These are phyloP conservation scores for Aphaenogaster ashmeadi DNA, from an alignment of 1,140 invertebrate species.

Conservation along the genomic window DNA sequence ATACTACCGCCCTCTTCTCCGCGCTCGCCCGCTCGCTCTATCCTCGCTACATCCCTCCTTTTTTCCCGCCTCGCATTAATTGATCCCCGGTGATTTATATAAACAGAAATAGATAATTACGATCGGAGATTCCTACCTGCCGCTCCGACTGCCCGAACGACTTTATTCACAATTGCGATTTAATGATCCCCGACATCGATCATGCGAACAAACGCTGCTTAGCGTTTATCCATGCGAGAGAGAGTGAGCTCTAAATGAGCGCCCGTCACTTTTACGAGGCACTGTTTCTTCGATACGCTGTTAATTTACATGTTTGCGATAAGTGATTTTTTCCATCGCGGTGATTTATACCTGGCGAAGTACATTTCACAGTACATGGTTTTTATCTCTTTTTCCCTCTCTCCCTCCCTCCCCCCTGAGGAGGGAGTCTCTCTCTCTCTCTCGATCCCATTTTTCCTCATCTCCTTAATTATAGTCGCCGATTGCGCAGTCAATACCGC, in stretches of 20 bases:
- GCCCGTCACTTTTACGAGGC: slow-evolving; percentile 22
- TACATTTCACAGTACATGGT: not conserved
- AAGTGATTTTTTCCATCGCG: slow-evolving; percentile 36
- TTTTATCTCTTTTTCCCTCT: not conserved
- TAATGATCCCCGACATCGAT: slow-evolving; percentile 55
- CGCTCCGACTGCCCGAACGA: not conserved
- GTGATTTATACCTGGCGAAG: slow-evolving; percentile 39
- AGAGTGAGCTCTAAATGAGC: slow-evolving; percentile 7
- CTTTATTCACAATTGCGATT: slow-evolving; percentile 57
- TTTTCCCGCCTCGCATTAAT: slow-evolving; percentile 59
- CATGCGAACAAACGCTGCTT: slow-evolving; percentile 34
- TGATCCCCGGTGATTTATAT: slow-evolving; percentile 72
- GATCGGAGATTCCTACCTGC: slow-evolving; percentile 27
- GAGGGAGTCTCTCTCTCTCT: not conserved
- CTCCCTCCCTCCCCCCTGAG: not conserved
- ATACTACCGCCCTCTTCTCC: slow-evolving; percentile 33
- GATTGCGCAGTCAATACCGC: slow-evolving; percentile 28
- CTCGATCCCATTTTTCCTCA: slow-evolving; percentile 3
- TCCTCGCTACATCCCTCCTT: not conserved
- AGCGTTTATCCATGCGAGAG: not conserved
- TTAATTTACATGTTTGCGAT: slow-evolving; percentile 52
- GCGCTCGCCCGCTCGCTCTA: slow-evolving; percentile 10
- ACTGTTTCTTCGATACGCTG: slow-evolving; percentile 41
- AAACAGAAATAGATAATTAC: slow-evolving; percentile 70
- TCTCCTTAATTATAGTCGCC: slow-evolving; percentile 40